Base-by-base conservation (phyloP, 2,888 invertebrate species). In the Dynastes maya region DNA sequence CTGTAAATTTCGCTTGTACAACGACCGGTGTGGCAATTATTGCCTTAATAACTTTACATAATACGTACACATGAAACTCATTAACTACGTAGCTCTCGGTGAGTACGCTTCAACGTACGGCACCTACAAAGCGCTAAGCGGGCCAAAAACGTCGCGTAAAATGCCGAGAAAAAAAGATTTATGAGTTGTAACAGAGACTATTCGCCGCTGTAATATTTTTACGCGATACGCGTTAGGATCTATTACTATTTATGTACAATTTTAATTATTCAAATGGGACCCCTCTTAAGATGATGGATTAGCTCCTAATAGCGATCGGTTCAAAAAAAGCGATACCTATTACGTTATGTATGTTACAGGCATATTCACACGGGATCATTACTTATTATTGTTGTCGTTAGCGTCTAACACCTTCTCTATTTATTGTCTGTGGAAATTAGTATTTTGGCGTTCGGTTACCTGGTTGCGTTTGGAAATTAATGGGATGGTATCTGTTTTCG, bases 251-350 rank as follows among this genome's bases (percentile, higher is more conserved):
- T 72, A 72, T 40, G 72, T 72, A 72, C 55, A 72, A 72, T 72
- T 72, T 72, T 72, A 72, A 72, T 72, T 72, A 72, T 72, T 58
- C 72, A 72, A 72, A 72, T 72, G 72, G 51, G 72, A 58, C 51
- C 32, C 58, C 40, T 58, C 53, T 70, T 13, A 72, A 37, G 29
- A 58, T 72, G 72, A 72, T 72, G 58, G 72, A 72, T 72, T 58
- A 45, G 37, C 58, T 72, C 40, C 72, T 72, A 72, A 72, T 72
- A 72, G 37, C 58, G 16, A 32, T 40, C 55, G 37, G 58, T 68
- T 68, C 49, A 51, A 68, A 68, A 5, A 45, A 45, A 68, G n/a
- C 68, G 68, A 68, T 68, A 68, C 29, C 32, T 27, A 32, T 63
- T 63, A 58, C 22, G 37, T 9, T 37, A 37, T 32, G 27, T 63